These are phyloP conservation scores for Heliocidaris tuberculata DNA, from an alignment of 35 echinoderm and acorn worm species.

Conservation along the genomic window DNA sequence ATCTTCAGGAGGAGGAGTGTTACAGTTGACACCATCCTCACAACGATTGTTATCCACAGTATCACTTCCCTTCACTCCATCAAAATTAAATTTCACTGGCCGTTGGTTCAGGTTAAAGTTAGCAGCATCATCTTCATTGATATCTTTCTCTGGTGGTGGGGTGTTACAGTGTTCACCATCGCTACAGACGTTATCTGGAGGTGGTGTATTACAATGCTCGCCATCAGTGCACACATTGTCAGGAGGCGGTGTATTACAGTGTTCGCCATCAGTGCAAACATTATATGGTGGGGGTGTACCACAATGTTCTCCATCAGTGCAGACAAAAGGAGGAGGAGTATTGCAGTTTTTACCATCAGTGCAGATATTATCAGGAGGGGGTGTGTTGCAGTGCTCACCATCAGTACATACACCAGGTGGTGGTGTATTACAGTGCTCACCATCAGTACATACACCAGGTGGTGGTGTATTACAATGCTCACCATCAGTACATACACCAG, in stretches of 20 bases:
- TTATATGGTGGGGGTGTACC: constrained; percentile 69
- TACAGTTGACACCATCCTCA: constrained; percentile 78
- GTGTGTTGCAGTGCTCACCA: constrained; percentile 81
- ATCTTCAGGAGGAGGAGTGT: constrained; percentile 87
- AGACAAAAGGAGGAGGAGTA: constrained; percentile 68
- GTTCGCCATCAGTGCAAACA: constrained; percentile 58
- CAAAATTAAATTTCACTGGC: constrained; percentile 24
- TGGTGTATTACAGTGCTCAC: constrained; percentile 59
- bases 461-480: constrained; percentile 84
- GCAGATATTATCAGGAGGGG: constrained; percentile 69
- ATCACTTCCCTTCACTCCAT: constrained; percentile 41
- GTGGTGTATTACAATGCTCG: constrained; percentile 53
- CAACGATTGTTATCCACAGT: constrained; percentile 28
- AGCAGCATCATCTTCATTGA: constrained; percentile 35
- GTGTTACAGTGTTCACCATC: constrained; percentile 84
- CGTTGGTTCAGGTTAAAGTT: not conserved
- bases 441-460: constrained; percentile 68
- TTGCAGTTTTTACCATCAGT: constrained; percentile 75
- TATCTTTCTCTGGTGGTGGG: constrained; percentile 74
- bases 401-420: constrained; percentile 66
- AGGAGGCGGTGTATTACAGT: constrained; percentile 81
- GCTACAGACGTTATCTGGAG: constrained; percentile 52
- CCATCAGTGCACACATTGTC: constrained; percentile 50
- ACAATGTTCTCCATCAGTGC: constrained; percentile 76
- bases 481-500: constrained; percentile 74